Evolutionary conservation across 2,797 vertebrate species (phyloP).

Genomic region (Centroberyx gerrardi): DNA sequence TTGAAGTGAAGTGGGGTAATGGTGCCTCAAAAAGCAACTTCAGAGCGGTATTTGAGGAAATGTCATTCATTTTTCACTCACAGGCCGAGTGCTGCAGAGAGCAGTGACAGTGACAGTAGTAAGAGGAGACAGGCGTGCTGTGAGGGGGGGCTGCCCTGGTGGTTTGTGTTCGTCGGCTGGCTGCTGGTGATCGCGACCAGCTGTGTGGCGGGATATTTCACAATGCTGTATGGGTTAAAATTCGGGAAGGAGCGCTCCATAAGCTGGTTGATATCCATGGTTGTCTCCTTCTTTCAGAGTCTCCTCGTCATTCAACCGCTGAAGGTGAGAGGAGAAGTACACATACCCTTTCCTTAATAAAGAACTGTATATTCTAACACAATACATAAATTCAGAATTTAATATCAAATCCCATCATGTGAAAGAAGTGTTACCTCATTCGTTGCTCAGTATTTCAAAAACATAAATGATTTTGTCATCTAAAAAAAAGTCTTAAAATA

Average conservation of each 20-base stretch:
- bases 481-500: background rate
- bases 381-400: background rate
- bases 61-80: background rate
- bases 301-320: conserved; percentile 92
- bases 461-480: too few relatives aligned
- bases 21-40: background rate
- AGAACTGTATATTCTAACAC: background rate
- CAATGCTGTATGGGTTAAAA: conserved; percentile 93
- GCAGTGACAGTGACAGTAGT: conserved; percentile 19
- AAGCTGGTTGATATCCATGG: conserved; percentile 94
- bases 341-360: background rate
- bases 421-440: background rate
- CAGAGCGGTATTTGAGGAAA: background rate
- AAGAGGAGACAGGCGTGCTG: conserved; percentile 71
- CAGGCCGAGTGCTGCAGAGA: conserved; percentile 40
- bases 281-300: conserved; percentile 93
- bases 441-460: background rate
- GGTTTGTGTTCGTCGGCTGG: conserved; percentile 93
- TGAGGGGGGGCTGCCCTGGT: conserved; percentile 89
- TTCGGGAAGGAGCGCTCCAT: conserved; percentile 92
- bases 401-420: background rate
- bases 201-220: conserved; percentile 89
- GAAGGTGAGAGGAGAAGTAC: conserved; percentile 84
- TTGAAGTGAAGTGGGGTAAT: background rate
- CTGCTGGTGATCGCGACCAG: conserved; percentile 89